These are phyloP conservation scores for Flexamia atlantica DNA, from an alignment of 2,888 invertebrate genomes.

Conservation along the genomic window DNA sequence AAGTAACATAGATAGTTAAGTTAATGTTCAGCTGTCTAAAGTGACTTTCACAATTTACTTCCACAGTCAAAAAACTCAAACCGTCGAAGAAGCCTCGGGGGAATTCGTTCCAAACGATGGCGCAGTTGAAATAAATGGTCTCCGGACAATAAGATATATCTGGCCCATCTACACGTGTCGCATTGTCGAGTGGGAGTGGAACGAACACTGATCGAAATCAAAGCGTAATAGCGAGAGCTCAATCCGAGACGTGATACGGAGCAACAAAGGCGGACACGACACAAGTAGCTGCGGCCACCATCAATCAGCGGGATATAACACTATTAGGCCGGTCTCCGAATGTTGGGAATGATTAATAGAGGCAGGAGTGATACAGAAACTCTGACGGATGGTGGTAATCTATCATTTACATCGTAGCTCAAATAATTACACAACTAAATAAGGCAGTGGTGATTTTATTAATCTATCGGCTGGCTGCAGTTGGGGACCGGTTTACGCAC, in stretches of 20 bases:
- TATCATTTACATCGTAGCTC: constrained; percentile 45
- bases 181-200: constrained; percentile 46
- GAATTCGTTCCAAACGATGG: not conserved
- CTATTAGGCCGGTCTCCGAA: constrained; percentile 29
- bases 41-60: too few relatives aligned
- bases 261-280: constrained; percentile 28
- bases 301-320: constrained; percentile 33
- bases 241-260: constrained; percentile 37
- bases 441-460: constrained; percentile 46
- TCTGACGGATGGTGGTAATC: constrained; percentile 44
- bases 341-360: constrained; percentile 39
- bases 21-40: too few relatives aligned
- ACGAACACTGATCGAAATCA: constrained; percentile 57
- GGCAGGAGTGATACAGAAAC: constrained; percentile 20
- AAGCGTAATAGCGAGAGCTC: constrained; percentile 23
- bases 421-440: constrained; percentile 55
- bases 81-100: not conserved
- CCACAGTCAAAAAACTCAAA: not conserved
- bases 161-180: constrained; percentile 45
- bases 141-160: constrained; percentile 33
- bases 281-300: not conserved
- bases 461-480: constrained; percentile 25
- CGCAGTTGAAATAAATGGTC: constrained; percentile 24
- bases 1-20: too few relatives aligned
- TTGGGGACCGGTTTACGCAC: constrained; percentile 10